These are phyloP conservation scores for Pteria penguin DNA, from an alignment of 2,888 invertebrate species.

Conservation along the genomic window DNA sequence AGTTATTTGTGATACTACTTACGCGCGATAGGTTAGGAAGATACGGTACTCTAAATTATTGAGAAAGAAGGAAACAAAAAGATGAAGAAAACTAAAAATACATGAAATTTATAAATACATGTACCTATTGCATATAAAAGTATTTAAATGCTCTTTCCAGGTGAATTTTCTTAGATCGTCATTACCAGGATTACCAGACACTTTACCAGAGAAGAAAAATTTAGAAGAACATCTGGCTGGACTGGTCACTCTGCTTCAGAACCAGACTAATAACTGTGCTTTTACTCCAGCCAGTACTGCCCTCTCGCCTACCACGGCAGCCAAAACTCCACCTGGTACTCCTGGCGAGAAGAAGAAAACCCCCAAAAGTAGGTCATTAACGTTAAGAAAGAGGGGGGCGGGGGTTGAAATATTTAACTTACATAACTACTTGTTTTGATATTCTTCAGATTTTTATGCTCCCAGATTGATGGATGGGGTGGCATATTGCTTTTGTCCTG, in stretches of 20 bases:
- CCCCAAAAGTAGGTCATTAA: conserved; percentile 48
- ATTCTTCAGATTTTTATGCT: too few species aligned
- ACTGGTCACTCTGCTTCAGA: conserved; percentile 70
- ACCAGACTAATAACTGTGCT: conserved; percentile 19
- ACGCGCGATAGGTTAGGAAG: too few species aligned
- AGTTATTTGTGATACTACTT: too few species aligned
- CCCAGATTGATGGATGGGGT: too few species aligned
- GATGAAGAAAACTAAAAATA: too few species aligned
- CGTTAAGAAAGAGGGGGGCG: not conserved
- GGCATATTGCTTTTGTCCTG: too few species aligned
- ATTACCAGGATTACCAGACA: conserved; percentile 65
- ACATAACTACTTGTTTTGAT: not conserved
- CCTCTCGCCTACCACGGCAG: conserved; percentile 56
- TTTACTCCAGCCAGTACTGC: conserved; percentile 35
- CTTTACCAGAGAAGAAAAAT: conserved; percentile 75
- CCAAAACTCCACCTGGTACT: conserved; percentile 74
- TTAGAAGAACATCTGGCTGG: conserved; percentile 78
- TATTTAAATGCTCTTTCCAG: too few species aligned
- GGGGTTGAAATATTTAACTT: not conserved
- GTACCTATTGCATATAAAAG: too few species aligned
- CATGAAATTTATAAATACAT: too few species aligned
- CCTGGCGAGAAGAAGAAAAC: conserved; percentile 64
- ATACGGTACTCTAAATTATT: too few species aligned
- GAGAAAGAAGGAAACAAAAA: too few species aligned
- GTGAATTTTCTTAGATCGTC: conserved; percentile 79